These are phyloP conservation scores for Teleogryllus occipitalis DNA, from an alignment of 1,140 invertebrate species.

Conservation along the genomic window DNA sequence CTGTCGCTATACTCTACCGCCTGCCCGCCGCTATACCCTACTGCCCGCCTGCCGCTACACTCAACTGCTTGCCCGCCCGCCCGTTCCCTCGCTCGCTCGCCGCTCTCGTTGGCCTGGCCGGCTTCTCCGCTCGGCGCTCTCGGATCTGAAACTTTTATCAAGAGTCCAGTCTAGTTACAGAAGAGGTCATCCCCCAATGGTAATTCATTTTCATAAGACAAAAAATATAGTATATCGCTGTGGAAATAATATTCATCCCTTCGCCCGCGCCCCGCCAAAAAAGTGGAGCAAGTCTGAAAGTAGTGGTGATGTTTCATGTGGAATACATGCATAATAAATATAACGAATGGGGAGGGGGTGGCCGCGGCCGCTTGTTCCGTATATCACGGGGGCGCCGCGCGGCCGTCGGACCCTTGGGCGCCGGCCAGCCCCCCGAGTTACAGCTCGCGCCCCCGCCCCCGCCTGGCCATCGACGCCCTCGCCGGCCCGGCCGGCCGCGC, in stretches of 20 bases:
- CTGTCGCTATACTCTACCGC: no score
- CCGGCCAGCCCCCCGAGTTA: no score
- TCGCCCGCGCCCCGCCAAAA: neutral
- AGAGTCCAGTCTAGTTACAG: neutral
- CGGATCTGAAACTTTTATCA: neutral
- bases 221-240: constrained; percentile 1
- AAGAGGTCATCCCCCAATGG: neutral
- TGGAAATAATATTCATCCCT: neutral
- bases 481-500: no score
- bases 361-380: neutral
- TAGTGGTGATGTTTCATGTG: neutral
- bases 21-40: no score
- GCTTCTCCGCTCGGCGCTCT: neutral
- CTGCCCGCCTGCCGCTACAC: no score
- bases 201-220: constrained; percentile 6
- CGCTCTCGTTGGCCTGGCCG: no score
- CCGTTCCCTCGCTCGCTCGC: no score
- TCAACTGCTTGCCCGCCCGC: no score
- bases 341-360: neutral
- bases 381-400: neutral
- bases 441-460: no score
- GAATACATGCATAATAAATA: neutral
- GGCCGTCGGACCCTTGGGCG: neutral
- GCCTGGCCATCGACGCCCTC: neutral
- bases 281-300: constrained; percentile 3